Base-by-base conservation (phyloP, 1,140 invertebrate genomes). In the Lepidurus apus region DNA sequence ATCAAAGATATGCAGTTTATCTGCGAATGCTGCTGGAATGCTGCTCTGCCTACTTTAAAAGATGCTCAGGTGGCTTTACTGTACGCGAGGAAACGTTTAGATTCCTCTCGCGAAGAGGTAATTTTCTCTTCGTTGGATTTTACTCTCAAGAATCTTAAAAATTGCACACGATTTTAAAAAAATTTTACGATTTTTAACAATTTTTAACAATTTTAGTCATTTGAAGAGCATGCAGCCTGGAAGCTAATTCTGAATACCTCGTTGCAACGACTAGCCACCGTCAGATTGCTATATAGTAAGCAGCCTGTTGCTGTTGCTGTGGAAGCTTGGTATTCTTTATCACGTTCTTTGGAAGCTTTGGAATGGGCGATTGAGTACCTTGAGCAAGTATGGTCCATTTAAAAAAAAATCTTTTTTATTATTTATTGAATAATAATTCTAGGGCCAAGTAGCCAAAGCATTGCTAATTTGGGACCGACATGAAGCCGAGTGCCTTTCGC, bases 1-100 rank as follows among this genome's bases (percentile, higher is more conserved):
- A 43, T 80, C 17, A 53, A 43, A 17, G 80, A 80, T 21, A 43
- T 78, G 44, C 44, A 80, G 4, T 80, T 80, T 73, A 73, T 80
- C 43, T 74, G 80, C 13, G 73, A 80, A 80, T 75, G 53, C 10
- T 80, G 80, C 53, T 73, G 80, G 75, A 80, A 80, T 73, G 79
- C 74, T 45, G 80, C 80, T 9, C 79, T 78, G 17, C 74, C 78
- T 7, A 80, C 74, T 21, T 73, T 80, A 7, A 21, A 79, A 5
- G 44, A 75, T 44, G 76, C 73, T 42, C 73, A 78, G 17, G 73
- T 24, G 42, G 43, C 75, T 74, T 65, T 80, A 17, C 9, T 21
- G n/a, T 79, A 76, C 24, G 80, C 80, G 11, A 76, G 75, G 43
- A 75, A 80, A 73, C 34, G 78, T 65, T 17, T 65, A 17, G 53